Conservation (phyloP, 2,888 invertebrate species). For the Orchestes rusci region DNA sequence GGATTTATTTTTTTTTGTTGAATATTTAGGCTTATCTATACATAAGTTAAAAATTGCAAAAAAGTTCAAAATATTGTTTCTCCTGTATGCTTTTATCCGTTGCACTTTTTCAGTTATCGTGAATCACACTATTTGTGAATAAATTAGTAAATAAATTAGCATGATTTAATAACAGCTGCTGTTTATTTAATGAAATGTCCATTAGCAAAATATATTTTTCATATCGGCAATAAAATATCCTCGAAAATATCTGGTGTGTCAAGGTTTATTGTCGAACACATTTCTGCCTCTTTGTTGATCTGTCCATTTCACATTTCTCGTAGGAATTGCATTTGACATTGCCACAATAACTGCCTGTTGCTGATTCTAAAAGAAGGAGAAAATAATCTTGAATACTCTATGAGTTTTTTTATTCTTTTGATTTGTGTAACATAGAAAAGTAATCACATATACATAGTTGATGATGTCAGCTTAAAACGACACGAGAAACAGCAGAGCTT, state of each 20-base stretch:
- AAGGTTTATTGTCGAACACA: slow-evolving; percentile 50
- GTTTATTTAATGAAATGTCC: no score
- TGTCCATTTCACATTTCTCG: slow-evolving; percentile 63
- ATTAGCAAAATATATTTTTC: no score
- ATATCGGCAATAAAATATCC: no score
- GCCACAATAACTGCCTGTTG: slow-evolving; percentile 56
- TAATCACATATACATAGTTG: no score
- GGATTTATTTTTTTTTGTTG: slow-evolving; percentile 34
- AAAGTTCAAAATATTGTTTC: neutral
- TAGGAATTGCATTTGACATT: slow-evolving; percentile 61
- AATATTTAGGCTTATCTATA: slow-evolving; percentile 37
- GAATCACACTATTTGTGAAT: no score
- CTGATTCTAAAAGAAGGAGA: slow-evolving; percentile 39
- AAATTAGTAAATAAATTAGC: no score
- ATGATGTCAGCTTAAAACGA: no score
- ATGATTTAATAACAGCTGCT: no score
- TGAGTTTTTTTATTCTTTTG: neutral
- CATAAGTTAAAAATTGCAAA: neutral
- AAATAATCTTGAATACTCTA: slow-evolving; percentile 1
- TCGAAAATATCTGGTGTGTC: no score
- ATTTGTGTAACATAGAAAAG: no score
- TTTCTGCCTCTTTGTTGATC: slow-evolving; percentile 56
- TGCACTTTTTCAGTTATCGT: no score
- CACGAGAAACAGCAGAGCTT: no score
- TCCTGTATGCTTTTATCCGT: neutral